A percentile compares a stretch with the other conserved stretches of the same genome.
Conservation (phyloP, 1,140 invertebrate species). For the Trichonephila clavata region DNA sequence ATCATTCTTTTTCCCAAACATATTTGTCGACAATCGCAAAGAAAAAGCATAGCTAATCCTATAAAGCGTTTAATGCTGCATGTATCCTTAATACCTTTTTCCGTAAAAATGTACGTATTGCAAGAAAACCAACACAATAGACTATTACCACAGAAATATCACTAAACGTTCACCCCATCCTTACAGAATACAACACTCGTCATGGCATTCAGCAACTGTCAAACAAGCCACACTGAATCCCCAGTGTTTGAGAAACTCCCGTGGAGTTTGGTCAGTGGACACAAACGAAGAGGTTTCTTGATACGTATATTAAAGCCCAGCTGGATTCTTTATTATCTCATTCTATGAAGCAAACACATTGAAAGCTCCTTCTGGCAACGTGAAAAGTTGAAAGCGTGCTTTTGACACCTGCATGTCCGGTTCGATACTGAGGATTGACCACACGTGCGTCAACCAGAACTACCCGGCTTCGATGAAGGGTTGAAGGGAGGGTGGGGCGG, state of each 20-base stretch:
- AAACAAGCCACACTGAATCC: background rate
- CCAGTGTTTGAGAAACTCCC: background rate
- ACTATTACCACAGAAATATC: background rate
- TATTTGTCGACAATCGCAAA: no score
- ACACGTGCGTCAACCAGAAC: conserved; percentile 26
- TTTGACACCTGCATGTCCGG: background rate
- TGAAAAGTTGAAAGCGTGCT: conserved; percentile 3
- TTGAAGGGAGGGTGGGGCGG: background rate
- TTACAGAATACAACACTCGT: background rate
- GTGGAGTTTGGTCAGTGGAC: background rate
- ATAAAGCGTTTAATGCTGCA: no score
- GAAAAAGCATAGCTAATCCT: no score
- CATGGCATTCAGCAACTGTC: background rate
- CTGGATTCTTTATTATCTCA: conserved; percentile 21
- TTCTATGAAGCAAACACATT: background rate
- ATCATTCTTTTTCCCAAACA: no score
- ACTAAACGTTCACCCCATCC: background rate
- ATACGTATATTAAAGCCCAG: conserved; percentile 43
- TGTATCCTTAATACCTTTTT: no score
- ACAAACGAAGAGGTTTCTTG: conserved; percentile 8
- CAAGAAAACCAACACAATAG: background rate
- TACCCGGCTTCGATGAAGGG: background rate
- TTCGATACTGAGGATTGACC: conserved; percentile 22
- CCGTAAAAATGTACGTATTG: background rate
- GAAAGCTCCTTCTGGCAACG: background rate